These are phyloP conservation scores for Anhinga rufa DNA, from an alignment of 2,113 vertebrate species.

Conservation along the genomic window DNA sequence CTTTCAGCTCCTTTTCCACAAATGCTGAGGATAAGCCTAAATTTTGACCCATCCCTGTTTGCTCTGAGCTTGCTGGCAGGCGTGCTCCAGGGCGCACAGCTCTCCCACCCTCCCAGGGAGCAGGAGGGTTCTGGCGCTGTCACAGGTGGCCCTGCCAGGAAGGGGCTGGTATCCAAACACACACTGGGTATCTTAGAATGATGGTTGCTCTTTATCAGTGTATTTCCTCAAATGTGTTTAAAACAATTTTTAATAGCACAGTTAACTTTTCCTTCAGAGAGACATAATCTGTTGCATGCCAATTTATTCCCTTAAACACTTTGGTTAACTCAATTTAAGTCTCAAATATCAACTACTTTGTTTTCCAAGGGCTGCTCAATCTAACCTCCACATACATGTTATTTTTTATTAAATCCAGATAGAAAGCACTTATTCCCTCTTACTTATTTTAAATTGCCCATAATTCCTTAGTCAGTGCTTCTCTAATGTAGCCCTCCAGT, in stretches of 20 bases:
- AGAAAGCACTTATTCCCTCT: not conserved
- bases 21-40: not conserved
- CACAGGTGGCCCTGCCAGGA: fast-evolving
- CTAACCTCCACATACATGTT: not conserved
- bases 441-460: not conserved
- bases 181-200: not conserved
- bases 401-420: not conserved
- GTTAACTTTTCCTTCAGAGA: not conserved
- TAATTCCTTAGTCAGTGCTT: not conserved
- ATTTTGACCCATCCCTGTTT: not conserved
- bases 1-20: not conserved
- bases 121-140: not conserved
- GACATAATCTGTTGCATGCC: not conserved
- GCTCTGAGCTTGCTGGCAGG: too few relatives aligned
- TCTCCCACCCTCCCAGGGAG: fast-evolving
- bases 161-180: not conserved
- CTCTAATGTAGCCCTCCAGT: not conserved
- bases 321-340: not conserved
- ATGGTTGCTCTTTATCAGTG: not conserved
- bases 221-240: not conserved
- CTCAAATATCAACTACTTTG: not conserved
- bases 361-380: not conserved
- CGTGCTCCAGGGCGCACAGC: fast-evolving
- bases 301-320: not conserved
- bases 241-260: not conserved